Evolutionary conservation across 1,140 invertebrate species (phyloP).

Genomic region (Bombyx mandarina): DNA sequence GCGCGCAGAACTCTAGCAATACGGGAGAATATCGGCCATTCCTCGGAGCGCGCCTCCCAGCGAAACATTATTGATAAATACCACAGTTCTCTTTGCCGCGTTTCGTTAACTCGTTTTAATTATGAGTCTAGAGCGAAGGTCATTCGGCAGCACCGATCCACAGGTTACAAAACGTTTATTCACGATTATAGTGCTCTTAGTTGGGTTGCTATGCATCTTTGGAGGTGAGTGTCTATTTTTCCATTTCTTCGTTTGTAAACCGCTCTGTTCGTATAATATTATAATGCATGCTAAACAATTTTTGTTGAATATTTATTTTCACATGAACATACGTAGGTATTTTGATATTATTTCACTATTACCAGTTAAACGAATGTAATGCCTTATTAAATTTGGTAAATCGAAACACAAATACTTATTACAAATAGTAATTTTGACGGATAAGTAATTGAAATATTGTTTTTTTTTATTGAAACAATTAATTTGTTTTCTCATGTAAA

Average conservation of each 20-base stretch:
- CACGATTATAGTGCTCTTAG: slow-evolving; percentile 45
- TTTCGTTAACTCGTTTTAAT: slow-evolving; percentile 4
- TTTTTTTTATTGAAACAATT: no score
- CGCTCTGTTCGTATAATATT: no score
- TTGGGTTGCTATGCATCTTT: slow-evolving; percentile 50
- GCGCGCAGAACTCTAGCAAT: neutral
- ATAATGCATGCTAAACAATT: no score
- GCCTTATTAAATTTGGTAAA: no score
- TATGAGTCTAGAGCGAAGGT: slow-evolving; percentile 39
- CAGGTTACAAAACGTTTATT: slow-evolving; percentile 52
- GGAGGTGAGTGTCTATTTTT: slow-evolving; percentile 38
- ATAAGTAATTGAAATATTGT: no score
- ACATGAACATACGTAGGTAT: no score
- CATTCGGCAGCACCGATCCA: slow-evolving; percentile 35
- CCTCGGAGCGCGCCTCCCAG: neutral
- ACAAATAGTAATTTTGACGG: no score
- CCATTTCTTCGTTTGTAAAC: slow-evolving; percentile 7
- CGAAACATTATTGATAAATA: neutral
- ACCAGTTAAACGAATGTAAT: no score
- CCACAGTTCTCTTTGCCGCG: neutral
- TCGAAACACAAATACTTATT: no score
- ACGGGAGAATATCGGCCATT: slow-evolving; percentile 4
- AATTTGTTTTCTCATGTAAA: no score
- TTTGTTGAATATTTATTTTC: no score
- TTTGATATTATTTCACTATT: no score